Base-by-base conservation (phyloP, 2,888 invertebrate species). In the Brachycybe producta region DNA sequence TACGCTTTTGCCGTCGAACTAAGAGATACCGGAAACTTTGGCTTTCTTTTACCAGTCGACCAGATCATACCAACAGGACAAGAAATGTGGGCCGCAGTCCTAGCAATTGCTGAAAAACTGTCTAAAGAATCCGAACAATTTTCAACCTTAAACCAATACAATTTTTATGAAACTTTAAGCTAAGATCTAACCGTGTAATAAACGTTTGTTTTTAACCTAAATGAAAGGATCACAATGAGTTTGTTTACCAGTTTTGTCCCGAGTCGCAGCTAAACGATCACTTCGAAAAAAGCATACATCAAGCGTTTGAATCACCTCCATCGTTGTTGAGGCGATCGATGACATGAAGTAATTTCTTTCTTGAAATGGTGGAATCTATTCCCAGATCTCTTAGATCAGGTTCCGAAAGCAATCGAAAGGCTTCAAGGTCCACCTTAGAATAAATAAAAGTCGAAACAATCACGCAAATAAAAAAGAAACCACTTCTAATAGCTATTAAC, bases 1-100 rank as follows among this genome's bases (percentile, higher is more conserved):
- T 55, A 57, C 46, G 42, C 57, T 15, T 58, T 56, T 38, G 56
- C 58, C 11, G 34, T 57, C 2, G 58, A 58, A 44, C 27, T 57
- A 17, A 28, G 56, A 35, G 58, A 58, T 30, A 56, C 41, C 2
- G 58, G 58, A 19, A 41, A 46, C 27, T 51, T 54, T 52, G 58
- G 57, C 7, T 58, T 58, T 40, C n/a, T 54, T n/a, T 51, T 58
- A 7, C 57, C 57, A 11, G 51, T 49, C 27, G 40, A 41, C 1
- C 50, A 53, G 36, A 58, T 58, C 24, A 47, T 54, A 26, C 57
- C 58, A 2, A 55, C 51, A 5, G 54, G 52, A 2, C 48, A 52
- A 40, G 58, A 57, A 52, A 58, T 52, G 19, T 54, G 43, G 51
- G 36, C 24, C 24, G 45, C 13, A 8, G 17, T 38, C 11, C 11